A percentile compares a stretch with the other conserved stretches of the same genome.
These are phyloP conservation scores for Novumbra hubbsi DNA, from an alignment of 2,797 vertebrate species.

Conservation along the genomic window DNA sequence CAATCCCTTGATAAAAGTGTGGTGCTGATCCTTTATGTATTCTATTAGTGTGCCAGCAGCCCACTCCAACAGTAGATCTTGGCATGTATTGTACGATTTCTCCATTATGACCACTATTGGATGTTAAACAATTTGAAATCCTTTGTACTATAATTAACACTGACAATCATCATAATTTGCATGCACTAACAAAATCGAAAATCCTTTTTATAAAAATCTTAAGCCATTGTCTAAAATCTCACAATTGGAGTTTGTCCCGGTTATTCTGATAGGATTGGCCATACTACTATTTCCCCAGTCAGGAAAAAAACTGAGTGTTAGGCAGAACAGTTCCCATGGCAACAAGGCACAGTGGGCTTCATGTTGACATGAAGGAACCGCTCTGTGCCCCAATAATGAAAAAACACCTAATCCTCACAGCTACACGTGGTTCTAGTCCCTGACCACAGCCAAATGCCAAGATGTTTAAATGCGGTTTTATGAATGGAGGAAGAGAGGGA, in stretches of 20 bases:
- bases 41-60: neutral
- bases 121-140: neutral
- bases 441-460: neutral
- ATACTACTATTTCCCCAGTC: neutral
- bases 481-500: constrained; percentile 22
- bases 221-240: neutral
- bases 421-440: constrained; percentile 26
- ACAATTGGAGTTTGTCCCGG: neutral
- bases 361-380: constrained; percentile 63
- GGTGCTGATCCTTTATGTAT: neutral
- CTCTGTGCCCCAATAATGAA: constrained; percentile 62
- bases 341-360: constrained; percentile 68
- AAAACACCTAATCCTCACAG: constrained; percentile 41
- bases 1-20: no score
- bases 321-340: constrained; percentile 74
- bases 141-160: neutral
- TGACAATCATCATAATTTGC: neutral
- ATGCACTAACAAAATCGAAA: neutral
- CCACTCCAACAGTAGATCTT: neutral
- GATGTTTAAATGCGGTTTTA: constrained; percentile 27
- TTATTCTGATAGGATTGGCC: neutral
- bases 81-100: neutral
- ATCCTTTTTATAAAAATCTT: neutral
- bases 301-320: constrained; percentile 32
- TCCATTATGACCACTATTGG: neutral